phyloP scores from a whole-genome alignment of 2,888 invertebrate species.

The Eristalinus aeneus region DNA sequence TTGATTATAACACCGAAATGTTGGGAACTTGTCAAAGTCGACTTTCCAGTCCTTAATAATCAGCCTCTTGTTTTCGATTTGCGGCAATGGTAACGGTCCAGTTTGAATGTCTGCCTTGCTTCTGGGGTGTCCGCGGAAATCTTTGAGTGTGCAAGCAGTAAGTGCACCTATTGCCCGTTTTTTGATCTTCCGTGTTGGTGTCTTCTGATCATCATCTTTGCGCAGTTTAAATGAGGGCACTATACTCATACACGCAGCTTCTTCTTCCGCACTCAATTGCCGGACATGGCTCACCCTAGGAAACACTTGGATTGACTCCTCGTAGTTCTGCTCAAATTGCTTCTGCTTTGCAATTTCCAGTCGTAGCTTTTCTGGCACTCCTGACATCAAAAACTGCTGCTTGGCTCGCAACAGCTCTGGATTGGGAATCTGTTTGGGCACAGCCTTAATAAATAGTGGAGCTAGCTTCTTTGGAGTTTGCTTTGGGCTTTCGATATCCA shows the following conservation, averaged over 20 bases:
- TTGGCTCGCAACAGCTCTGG: constrained; percentile 84
- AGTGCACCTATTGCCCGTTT: constrained; percentile 71
- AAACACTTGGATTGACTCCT: constrained; percentile 82
- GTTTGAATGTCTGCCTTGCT: constrained; percentile 13
- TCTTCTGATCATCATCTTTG: constrained; percentile 47
- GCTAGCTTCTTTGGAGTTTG: constrained; percentile 83
- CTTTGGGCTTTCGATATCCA: constrained; percentile 75
- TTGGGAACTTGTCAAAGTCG: constrained; percentile 84
- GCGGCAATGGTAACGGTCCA: constrained; percentile 59
- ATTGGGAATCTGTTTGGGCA: constrained; percentile 83
- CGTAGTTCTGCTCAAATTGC: constrained; percentile 77
- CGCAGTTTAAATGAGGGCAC: constrained; percentile 43
- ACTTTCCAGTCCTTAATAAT: constrained; percentile 82
- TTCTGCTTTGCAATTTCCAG: constrained; percentile 82
- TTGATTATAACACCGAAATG: constrained; percentile 84
- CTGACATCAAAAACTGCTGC: constrained; percentile 86
- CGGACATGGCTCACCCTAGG: constrained; percentile 85
- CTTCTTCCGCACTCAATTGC: constrained; percentile 79
- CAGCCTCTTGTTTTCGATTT: constrained; percentile 78
- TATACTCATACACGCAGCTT: constrained; percentile 61
- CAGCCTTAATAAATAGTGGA: constrained; percentile 85
- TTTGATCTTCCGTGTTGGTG: constrained; percentile 34
- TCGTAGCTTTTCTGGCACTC: constrained; percentile 85
- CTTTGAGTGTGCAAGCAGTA: constrained; percentile 69
- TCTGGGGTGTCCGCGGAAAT: constrained; percentile 64